Evolutionary conservation across 2,797 vertebrate genomes (phyloP).

Genomic region (Champsocephalus esox): DNA sequence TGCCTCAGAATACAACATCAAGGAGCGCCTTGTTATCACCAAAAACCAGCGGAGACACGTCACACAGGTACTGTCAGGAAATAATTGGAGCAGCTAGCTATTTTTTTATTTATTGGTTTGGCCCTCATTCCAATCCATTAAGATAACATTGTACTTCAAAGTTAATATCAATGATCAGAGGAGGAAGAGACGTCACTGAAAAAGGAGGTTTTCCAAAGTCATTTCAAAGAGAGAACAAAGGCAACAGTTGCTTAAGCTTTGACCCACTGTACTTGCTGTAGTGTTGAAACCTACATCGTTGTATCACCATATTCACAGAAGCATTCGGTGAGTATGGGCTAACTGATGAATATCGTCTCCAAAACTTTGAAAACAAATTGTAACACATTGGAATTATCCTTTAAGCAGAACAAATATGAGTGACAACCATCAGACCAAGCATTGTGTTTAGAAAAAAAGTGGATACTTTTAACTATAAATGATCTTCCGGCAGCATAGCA

Average conservation of each 20-base stretch:
- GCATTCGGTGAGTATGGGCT: slow-evolving; percentile 1
- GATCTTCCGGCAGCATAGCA: background rate
- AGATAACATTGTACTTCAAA: background rate
- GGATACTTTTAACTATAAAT: background rate
- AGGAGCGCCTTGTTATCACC: background rate
- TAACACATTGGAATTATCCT: slow-evolving; percentile 22
- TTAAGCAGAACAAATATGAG: slow-evolving; percentile 6
- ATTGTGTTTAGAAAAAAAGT: slow-evolving; percentile 17
- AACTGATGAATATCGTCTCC: background rate
- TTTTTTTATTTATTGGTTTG: background rate
- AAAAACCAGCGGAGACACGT: background rate
- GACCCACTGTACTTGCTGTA: background rate
- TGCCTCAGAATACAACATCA: background rate
- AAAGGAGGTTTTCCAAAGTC: background rate
- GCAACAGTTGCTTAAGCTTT: slow-evolving; percentile 1
- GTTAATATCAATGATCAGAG: background rate
- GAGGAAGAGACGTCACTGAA: background rate
- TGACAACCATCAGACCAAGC: slow-evolving; percentile 23
- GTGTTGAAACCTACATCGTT: background rate
- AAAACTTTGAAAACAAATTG: slow-evolving; percentile 15
- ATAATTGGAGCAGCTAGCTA: background rate
- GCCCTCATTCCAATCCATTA: background rate
- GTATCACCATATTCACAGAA: slow-evolving; percentile 14
- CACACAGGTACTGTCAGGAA: background rate
- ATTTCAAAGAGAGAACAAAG: slow-evolving; percentile 4